phyloP scores from a whole-genome alignment of 1,140 invertebrate genomes.

The Atta colombica region DNA sequence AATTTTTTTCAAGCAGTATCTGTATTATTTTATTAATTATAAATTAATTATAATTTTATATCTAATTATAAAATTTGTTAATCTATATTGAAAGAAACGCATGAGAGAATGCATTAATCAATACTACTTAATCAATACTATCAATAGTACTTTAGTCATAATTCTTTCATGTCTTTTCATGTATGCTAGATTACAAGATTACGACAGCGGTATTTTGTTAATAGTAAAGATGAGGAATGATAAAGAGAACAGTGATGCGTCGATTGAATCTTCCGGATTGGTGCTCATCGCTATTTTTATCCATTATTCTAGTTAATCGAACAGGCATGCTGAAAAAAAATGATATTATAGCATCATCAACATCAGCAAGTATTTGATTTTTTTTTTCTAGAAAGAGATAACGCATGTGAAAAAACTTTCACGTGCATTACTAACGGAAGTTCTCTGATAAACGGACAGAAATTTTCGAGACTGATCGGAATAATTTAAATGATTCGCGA shows the following conservation, averaged over 20 bases:
- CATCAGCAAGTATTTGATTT: background rate
- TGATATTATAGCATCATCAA: background rate
- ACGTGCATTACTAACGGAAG: background rate
- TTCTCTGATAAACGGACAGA: background rate
- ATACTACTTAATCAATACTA: background rate
- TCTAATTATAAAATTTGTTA: background rate
- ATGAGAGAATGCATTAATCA: background rate
- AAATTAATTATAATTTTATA: background rate
- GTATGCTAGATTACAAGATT: background rate
- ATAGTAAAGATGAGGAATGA: slow-evolving; percentile 2
- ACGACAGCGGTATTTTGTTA: background rate
- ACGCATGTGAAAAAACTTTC: background rate
- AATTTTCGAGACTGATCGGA: background rate
- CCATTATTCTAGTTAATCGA: background rate
- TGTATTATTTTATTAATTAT: background rate
- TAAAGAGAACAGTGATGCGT: background rate
- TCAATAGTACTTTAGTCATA: background rate
- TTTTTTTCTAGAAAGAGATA: background rate
- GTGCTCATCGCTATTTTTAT: slow-evolving; percentile 36
- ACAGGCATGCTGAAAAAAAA: background rate
- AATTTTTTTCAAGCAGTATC: background rate
- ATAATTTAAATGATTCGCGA: background rate
- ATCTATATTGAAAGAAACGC: too few species aligned
- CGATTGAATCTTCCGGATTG: slow-evolving; percentile 3
- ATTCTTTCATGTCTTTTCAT: background rate